Evolutionary conservation across 92 coral and sea anemone species (phyloP).

Genomic region (Heliopora coerulea): DNA sequence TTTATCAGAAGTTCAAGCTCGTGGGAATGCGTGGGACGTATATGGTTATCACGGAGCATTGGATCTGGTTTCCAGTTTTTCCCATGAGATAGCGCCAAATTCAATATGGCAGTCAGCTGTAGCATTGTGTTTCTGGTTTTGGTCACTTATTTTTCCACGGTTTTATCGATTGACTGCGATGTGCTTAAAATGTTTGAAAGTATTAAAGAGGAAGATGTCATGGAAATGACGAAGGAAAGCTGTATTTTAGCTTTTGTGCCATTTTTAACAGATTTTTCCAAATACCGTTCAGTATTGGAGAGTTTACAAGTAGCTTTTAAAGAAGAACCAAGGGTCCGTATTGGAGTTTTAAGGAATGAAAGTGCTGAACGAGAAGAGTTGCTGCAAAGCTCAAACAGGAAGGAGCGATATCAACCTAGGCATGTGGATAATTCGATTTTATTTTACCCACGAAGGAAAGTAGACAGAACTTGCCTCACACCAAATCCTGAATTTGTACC

Average conservation of each 20-base stretch:
- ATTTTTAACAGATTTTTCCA: background rate
- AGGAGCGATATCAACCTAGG: background rate
- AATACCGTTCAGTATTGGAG: background rate
- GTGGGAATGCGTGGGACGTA: too few species aligned
- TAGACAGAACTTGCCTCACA: slow-evolving; percentile 61
- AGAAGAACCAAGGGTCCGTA: slow-evolving; percentile 34
- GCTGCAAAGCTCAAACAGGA: background rate
- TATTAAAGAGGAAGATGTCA: slow-evolving; percentile 42
- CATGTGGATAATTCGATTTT: slow-evolving; percentile 23
- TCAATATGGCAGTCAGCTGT: background rate
- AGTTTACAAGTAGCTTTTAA: slow-evolving; percentile 42
- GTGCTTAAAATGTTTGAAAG: slow-evolving; percentile 15
- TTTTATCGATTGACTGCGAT: background rate
- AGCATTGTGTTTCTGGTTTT: background rate
- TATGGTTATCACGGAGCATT: background rate
- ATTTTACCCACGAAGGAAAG: slow-evolving; percentile 54
- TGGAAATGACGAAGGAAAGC: slow-evolving; percentile 21
- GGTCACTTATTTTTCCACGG: background rate
- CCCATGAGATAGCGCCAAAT: background rate
- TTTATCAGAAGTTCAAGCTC: too few species aligned
- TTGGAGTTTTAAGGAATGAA: slow-evolving; percentile 43
- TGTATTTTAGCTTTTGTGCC: slow-evolving; percentile 47
- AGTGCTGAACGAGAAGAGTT: background rate
- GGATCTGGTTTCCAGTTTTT: background rate
- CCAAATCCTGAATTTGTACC: slow-evolving; percentile 22